These are phyloP conservation scores for Callyntrura sp. DNA, from an alignment of 2,888 invertebrate species.

Conservation along the genomic window DNA sequence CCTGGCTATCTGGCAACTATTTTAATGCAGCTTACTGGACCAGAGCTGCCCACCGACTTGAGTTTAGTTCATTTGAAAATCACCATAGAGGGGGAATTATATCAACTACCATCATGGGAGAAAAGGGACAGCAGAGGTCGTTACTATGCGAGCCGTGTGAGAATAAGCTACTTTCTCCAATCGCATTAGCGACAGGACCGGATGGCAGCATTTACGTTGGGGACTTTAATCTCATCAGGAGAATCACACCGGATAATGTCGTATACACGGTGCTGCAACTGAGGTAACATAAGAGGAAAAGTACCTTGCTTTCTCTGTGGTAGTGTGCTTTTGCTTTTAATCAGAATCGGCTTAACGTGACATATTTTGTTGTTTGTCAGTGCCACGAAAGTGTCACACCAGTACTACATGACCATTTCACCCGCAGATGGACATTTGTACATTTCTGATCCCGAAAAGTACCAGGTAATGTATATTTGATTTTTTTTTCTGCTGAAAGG, in stretches of 20 bases:
- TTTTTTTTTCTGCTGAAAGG: neutral
- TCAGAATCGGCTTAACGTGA: neutral
- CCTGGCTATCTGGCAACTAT: constrained; percentile 97
- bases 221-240: constrained; percentile 97
- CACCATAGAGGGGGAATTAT: constrained; percentile 96
- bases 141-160: constrained; percentile 95
- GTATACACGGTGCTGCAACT: constrained; percentile 95
- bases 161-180: constrained; percentile 95
- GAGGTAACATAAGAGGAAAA: constrained; percentile 88
- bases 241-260: constrained; percentile 95
- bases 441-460: constrained; percentile 97
- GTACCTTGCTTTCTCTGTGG: neutral
- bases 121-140: constrained; percentile 93
- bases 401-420: constrained; percentile 98
- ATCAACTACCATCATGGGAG: constrained; percentile 96
- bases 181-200: constrained; percentile 96
- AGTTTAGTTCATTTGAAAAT: constrained; percentile 96
- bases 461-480: constrained; percentile 86
- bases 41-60: constrained; percentile 91
- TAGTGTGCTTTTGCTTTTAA: too few species aligned
- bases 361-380: constrained; percentile 86
- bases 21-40: constrained; percentile 94
- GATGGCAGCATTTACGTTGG: constrained; percentile 99
- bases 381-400: constrained; percentile 97
- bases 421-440: constrained; percentile 98